These are phyloP conservation scores for Drymodes brunneopygia DNA, from an alignment of 2,113 vertebrate genomes.

Conservation along the genomic window DNA sequence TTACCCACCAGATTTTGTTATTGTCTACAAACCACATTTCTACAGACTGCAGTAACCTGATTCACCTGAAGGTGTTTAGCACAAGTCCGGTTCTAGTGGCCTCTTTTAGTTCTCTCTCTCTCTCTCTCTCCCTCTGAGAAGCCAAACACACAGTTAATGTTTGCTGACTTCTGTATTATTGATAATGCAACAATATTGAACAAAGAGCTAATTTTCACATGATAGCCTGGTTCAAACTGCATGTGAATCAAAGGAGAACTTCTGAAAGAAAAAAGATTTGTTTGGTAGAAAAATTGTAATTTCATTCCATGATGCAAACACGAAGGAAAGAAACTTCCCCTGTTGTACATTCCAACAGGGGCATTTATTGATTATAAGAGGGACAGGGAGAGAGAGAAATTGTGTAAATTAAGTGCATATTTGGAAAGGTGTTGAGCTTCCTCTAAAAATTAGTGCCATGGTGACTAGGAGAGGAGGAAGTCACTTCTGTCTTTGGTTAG, in stretches of 20 bases:
- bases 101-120: not conserved
- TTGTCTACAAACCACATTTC: not conserved
- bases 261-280: not conserved
- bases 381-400: not conserved
- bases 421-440: not conserved
- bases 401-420: not conserved
- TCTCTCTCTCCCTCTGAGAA: not conserved
- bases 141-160: not conserved
- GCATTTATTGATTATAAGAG: not conserved
- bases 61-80: not conserved
- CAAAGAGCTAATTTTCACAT: not conserved
- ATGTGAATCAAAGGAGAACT: not conserved
- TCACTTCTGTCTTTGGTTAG: not conserved
- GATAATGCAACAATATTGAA: not conserved
- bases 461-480: not conserved
- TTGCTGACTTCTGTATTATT: not conserved
- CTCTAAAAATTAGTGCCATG: not conserved
- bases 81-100: not conserved
- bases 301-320: not conserved
- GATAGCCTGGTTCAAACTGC: not conserved
- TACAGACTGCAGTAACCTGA: not conserved
- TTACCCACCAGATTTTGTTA: not conserved
- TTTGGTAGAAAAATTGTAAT: not conserved
- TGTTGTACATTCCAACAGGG: not conserved
- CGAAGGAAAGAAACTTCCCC: not conserved